Evolutionary conservation across 1,140 invertebrate species (phyloP), one percentile per base, ranked within the genome.

Genomic region (Tetramorium parvispinum): DNA sequence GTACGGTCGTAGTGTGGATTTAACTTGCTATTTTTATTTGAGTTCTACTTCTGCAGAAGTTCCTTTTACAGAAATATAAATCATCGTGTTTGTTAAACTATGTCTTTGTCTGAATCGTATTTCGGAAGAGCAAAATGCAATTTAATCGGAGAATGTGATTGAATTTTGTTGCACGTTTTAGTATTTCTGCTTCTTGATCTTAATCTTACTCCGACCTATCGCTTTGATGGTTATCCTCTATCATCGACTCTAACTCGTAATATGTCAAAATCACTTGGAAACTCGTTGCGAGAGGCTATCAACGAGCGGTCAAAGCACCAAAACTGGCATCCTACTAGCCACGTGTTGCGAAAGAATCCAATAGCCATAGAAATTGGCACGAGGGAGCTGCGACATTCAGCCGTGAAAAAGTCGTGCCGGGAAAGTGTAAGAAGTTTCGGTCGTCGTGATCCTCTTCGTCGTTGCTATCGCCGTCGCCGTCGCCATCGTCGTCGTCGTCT

Each of bases 281-380:
- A 73, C 24, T 82, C 79, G 63, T 75, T 59, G 57, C 70, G 59
- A 32, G 49, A n/a, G 6, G 32, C 32, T 10, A 78, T 65, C 73
- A 32, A 78, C 18, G 73, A 55, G 13, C 82, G 46, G 21, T 85
- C 57, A 73, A 40, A 63, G 21, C 21, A 24, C 5, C 40, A 3
- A 76, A 27, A 85, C 43, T 61, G 79, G 46, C 82, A 78, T 85
- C 37, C 18, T 78, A 43, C 82, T 40, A 37, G 43, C 37, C 82
- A 85, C 63, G 61, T 77, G 86, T 83, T 71, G 73, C 87, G 77
- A 77, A 83, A 73, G 55, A 70, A 89, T 87, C 77, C 87, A 89
- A 89, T 89, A 89, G 88, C 85, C 77, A 87, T 77, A 49, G 76
- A 85, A 90, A 90, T 90, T 90, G 89, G 86, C 86, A 90, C 81